Evolutionary conservation across 2,113 vertebrate species (phyloP).

Genomic region (Tetrax tetrax): DNA sequence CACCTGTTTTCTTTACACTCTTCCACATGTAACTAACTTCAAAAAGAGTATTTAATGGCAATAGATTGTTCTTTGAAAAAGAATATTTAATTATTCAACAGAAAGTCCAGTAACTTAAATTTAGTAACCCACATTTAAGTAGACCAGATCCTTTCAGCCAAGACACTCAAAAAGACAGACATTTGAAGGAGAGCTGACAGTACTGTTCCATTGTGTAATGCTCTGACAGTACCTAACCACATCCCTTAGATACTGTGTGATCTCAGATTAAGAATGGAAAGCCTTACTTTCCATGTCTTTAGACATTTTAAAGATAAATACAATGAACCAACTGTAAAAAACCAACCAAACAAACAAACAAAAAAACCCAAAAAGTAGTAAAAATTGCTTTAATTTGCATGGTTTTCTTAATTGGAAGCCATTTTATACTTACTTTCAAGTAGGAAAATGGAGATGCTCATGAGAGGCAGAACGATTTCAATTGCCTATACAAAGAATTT

Average conservation of each 20-base stretch:
- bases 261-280: slow-evolving; percentile 45
- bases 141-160: neutral
- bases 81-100: slow-evolving; percentile 5
- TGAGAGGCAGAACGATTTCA: neutral
- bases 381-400: neutral
- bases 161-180: neutral
- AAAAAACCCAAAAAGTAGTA: neutral
- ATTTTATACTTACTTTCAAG: neutral
- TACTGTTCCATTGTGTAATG: neutral
- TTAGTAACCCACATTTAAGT: neutral
- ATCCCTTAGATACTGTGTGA: neutral
- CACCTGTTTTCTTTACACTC: slow-evolving; percentile 3
- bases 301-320: slow-evolving; percentile 28
- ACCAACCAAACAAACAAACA: too few relatives aligned
- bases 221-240: neutral
- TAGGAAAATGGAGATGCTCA: neutral
- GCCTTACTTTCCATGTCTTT: neutral
- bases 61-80: neutral
- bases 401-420: neutral
- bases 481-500: neutral
- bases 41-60: neutral
- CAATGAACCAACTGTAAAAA: neutral
- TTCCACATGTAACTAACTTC: neutral
- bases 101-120: slow-evolving; percentile 28
- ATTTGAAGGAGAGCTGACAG: neutral